Base-by-base conservation (phyloP, 2,797 vertebrate species). In the Rhadinocentrus ornatus region DNA sequence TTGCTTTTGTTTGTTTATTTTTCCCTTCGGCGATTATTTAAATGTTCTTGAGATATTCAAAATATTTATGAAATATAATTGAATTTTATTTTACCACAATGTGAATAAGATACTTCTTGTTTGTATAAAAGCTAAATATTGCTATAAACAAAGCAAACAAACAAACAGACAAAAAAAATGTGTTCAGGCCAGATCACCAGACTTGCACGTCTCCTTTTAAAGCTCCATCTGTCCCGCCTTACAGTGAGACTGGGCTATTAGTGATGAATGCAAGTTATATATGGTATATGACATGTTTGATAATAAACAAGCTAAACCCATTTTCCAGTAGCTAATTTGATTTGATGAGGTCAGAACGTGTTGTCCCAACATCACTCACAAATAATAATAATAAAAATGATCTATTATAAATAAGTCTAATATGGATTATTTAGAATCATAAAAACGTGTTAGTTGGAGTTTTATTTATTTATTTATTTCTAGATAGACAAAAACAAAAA, bases 241-340 rank as follows among this genome's bases (percentile, higher is more conserved):
- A 1, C 31, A 27, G 6, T 37, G 11, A 62, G 7, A 44, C 29
- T 27, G 10, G 29, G 0, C 29, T 22, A 62, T 34, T 11, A 22
- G 2, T 44, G 60, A 75, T 44, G 12, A 54, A 70, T 55, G 37
- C 6, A 60, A 39, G 34, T 55, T 1, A 32, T 37, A 18, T 32
- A 26, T 26, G 9, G 48, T 41, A 11, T 29, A 57, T 22, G 31
- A 8, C 22, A 62, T 57, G 32, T 62, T 50, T 26, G 34, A 60
- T 50, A 16, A 77, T 11, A 34, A 62, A 44, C 44, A 56, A 66
- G 13, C 39, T 52, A 71, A 78, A 73, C 50, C 22, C 48, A 60
- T 75, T 75, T 60, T 16, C 61, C 70, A 57, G 54, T 41, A 53
- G 37, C 41, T 57, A 3, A 72, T 71, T 35, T 37, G 15, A 55